Percentiles rank a stretch among this genome's conserved stretches.
Conservation (phyloP, 1,140 invertebrate genomes). For the Micrasema minimum region DNA sequence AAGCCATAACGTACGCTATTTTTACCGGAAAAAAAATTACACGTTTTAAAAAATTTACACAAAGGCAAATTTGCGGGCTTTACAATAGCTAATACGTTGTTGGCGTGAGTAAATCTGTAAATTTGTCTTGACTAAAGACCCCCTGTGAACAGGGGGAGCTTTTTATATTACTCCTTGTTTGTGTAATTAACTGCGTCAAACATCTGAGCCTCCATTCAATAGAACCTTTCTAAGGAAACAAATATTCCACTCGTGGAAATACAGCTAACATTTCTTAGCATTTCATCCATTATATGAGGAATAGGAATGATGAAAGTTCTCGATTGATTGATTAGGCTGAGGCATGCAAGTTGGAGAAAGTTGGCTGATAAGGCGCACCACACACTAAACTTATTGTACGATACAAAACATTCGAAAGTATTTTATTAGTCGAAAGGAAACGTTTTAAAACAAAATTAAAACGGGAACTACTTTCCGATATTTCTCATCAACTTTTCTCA, state of each 20-base stretch:
- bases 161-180: constrained; percentile 1
- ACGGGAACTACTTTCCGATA: too few relatives aligned
- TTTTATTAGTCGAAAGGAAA: neutral
- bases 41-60: too few relatives aligned
- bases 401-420: neutral
- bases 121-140: constrained; percentile 32
- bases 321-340: neutral
- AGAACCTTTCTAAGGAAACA: constrained; percentile 9
- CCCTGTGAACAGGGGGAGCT: neutral
- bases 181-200: constrained; percentile 36
- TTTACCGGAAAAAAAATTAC: too few relatives aligned
- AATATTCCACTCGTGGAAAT: neutral
- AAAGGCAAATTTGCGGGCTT: too few relatives aligned
- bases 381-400: too few relatives aligned
- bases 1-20: too few relatives aligned
- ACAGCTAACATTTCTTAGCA: neutral
- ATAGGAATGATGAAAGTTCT: neutral
- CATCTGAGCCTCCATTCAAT: constrained; percentile 25
- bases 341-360: neutral
- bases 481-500: too few relatives aligned
- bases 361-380: too few relatives aligned
- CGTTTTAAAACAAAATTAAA: too few relatives aligned
- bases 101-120: constrained; percentile 46
- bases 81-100: constrained; percentile 42
- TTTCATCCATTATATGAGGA: constrained; percentile 7